Conservation (phyloP, 2,797 vertebrate genomes). For the Betta splendens region DNA sequence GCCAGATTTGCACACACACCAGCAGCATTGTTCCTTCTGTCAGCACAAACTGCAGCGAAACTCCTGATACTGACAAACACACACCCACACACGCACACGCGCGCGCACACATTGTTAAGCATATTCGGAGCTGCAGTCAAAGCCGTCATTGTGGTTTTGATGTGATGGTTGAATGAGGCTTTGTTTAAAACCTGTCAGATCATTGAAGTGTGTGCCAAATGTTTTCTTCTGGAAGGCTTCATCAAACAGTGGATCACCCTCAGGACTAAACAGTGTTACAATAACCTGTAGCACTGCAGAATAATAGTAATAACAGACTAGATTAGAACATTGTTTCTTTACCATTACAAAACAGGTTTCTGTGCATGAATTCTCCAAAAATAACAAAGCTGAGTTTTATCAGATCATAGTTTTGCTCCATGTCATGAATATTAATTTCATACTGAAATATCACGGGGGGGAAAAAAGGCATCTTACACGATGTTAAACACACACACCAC, state of each 20-base stretch:
- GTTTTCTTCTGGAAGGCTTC: neutral
- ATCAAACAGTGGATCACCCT: neutral
- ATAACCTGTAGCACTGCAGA: neutral
- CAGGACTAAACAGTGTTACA: neutral
- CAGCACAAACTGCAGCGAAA: neutral
- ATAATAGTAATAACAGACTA: neutral
- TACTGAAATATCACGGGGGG: slow-evolving; percentile 33
- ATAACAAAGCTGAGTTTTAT: slow-evolving; percentile 6
- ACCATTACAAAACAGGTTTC: neutral
- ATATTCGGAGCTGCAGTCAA: neutral
- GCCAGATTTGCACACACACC: neutral
- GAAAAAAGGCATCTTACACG: slow-evolving; percentile 1
- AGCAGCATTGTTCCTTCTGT: neutral
- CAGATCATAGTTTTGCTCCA: slow-evolving; percentile 15
- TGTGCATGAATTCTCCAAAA: neutral
- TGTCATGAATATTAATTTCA: slow-evolving; percentile 49
- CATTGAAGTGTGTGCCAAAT: neutral
- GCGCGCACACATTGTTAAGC: slow-evolving; percentile 6
- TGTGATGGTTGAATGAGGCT: neutral
- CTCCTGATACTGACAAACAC: slow-evolving; percentile 8
- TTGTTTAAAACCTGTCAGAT: neutral
- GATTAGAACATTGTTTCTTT: neutral
- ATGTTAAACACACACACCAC: slow-evolving; percentile 3
- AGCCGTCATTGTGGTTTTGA: neutral
- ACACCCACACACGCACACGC: no score